Base-by-base conservation (phyloP, 2,888 invertebrate genomes). In the Acanthopleura granulata region DNA sequence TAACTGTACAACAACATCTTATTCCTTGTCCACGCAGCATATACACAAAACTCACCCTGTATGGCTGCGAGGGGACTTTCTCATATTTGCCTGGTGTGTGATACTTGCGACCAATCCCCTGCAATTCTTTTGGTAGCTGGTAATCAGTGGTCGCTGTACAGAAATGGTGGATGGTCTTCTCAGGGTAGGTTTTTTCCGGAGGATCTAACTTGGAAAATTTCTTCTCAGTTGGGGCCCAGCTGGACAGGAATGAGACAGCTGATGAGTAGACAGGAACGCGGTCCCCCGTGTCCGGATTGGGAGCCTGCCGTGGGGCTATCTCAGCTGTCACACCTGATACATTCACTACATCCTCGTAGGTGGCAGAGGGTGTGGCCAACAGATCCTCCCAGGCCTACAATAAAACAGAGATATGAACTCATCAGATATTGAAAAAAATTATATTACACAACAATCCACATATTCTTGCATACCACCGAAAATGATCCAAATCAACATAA, bases 151-250 rank as follows among this genome's bases (percentile, higher is more conserved):
- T 86, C 73, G 85, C 82, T 12, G 83, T 85, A 80, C 89, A 89
- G 80, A 89, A 89, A 80, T 89, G 88, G 77, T 89, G 89, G 57
- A 89, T 84, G 73, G 79, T 85, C 74, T 82, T 85, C 3, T 79
- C 79, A 16, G 80, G 79, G 27, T 74, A 75, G 49, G 74, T 51
- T 40, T 78, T 61, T 4, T 49, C 72, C 11, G 22, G 69, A 4
- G 69, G 25, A 6, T 73, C 80, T 51, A 72, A 74, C 40, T 76
- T 74, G 62, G 78, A 77, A 16, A 74, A 72, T 62, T 77, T 77
- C 61, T 76, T 78, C 61, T 74, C 76, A 14, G 78, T 78, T 16
- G 86, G 86, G 74, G 83, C 81, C 88, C 87, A 88, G 61, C 87
- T 82, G 15, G 86, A 86, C 75, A 89, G 80, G 77, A 88, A 85